Evolutionary conservation across 2,797 vertebrate species (phyloP), one percentile per base, ranked within the genome.

Genomic region (Arrhamphus sclerolepis): DNA sequence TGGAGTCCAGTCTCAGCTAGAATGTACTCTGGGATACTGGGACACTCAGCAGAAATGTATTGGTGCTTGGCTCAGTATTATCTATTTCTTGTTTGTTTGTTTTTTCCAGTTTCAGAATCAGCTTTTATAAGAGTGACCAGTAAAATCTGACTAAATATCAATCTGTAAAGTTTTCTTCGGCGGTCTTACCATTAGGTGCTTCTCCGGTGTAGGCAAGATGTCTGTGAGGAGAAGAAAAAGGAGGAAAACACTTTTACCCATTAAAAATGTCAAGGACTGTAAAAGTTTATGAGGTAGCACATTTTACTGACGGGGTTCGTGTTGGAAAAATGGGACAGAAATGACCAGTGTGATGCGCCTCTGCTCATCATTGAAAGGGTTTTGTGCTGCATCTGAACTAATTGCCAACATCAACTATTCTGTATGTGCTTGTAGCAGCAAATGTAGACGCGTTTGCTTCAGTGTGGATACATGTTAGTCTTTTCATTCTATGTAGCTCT

Each of bases 161-260:
- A 34, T 26, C 22, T 11, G 2, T n/a, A 9, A 49, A 11, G 34
- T 39, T 42, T n/a, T 51, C 0, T 26, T 28, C 38, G 11, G 46
- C 31, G 39, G 54, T 84, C 93, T 48, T 93, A 98, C 97, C 95
- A 84, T 92, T 62, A 59, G 95, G 95, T 43, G 95, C 78, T 80
- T 90, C 93, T 77, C 80, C 81, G 70, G 90, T 82, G 9, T 76
- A 90, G 49, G 87, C 91, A 24, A 98, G 87, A 80, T 91, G 91
- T 82, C 97, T 98, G 91, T 62, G 63, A 40, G 28, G 66, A 58
- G 78, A 46, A 74, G 78, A 66, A 56, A 42, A 28, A 18, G 1
- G 31, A 62, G 49, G 31, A 39, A n/a, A 4, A 22, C 7, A 39
- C 1, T 9, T 8, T 46, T 10, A 46, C 9, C 11, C 19, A 58